Conservation (phyloP, 2,888 invertebrate genomes). For the Rhingia rostrata region DNA sequence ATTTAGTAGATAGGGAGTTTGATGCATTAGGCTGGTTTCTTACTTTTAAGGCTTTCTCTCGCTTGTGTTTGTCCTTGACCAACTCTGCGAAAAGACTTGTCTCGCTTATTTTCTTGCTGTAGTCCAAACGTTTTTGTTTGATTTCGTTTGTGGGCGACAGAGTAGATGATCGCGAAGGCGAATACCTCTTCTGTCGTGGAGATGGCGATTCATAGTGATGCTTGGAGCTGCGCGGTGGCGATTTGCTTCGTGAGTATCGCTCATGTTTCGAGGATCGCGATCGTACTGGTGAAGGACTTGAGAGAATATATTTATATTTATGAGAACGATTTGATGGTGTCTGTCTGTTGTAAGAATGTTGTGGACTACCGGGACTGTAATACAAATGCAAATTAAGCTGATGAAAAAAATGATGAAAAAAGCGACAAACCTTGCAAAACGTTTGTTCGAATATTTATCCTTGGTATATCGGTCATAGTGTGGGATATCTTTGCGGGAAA, state of each 20-base stretch:
- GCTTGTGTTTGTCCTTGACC: conserved; percentile 92
- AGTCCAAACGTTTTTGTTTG: conserved; percentile 85
- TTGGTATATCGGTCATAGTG: conserved; percentile 80
- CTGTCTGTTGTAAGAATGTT: conserved; percentile 77
- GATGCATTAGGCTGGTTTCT: background rate
- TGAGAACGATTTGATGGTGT: conserved; percentile 78
- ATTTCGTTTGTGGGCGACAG: conserved; percentile 81
- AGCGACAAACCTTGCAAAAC: conserved; percentile 78
- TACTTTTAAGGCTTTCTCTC: conserved; percentile 87
- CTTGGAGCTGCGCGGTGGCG: conserved; percentile 77
- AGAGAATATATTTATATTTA: conserved; percentile 78
- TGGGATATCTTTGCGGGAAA: conserved; percentile 68
- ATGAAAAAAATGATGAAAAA: background rate
- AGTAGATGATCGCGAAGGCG: conserved; percentile 81
- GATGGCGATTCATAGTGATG: conserved; percentile 81
- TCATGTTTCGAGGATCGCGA: conserved; percentile 83
- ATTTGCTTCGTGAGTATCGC: conserved; percentile 81
- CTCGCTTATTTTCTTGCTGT: conserved; percentile 92
- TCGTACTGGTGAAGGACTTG: conserved; percentile 82
- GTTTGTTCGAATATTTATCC: conserved; percentile 78
- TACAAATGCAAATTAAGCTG: background rate
- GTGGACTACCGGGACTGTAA: conserved; percentile 78
- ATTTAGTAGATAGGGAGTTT: background rate
- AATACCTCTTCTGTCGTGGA: conserved; percentile 76
- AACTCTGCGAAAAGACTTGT: conserved; percentile 95